Percentiles rank a stretch among this genome's conserved stretches.
Evolutionary conservation across 2,113 vertebrate species (phyloP).

Genomic region (Furnarius figulus): DNA sequence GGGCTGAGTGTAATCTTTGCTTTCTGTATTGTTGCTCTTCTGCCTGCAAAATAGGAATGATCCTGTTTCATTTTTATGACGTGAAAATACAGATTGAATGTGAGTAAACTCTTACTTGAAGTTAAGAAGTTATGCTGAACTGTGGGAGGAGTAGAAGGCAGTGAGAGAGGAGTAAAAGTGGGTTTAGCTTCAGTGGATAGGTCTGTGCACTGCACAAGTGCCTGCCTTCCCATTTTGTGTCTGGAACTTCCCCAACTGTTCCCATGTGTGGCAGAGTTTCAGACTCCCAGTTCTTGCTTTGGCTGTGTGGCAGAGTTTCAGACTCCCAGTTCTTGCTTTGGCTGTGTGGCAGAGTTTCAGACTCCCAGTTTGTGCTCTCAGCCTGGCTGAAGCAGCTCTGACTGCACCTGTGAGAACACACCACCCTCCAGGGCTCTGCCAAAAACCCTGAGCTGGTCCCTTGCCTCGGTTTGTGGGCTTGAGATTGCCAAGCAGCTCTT

Average conservation of each 20-base stretch:
- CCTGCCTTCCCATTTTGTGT: rapidly evolving
- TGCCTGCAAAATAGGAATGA: not conserved
- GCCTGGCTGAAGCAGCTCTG: not conserved
- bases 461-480: not conserved
- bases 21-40: not conserved
- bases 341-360: not conserved
- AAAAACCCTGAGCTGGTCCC: not conserved
- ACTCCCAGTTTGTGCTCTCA: not conserved
- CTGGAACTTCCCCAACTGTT: not conserved
- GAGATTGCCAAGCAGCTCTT: not conserved
- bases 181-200: not conserved
- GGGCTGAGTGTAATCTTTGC: not conserved
- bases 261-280: not conserved
- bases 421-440: not conserved
- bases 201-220: not conserved
- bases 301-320: not conserved
- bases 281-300: not conserved
- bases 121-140: not conserved
- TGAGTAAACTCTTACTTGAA: not conserved
- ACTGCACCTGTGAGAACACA: rapidly evolving
- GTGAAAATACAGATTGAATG: not conserved
- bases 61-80: not conserved
- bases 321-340: not conserved
- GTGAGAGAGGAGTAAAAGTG: not conserved
- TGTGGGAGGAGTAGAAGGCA: not conserved